These are phyloP conservation scores for Takifugu ocellatus DNA, from an alignment of 2,797 vertebrate genomes.

Conservation along the genomic window DNA sequence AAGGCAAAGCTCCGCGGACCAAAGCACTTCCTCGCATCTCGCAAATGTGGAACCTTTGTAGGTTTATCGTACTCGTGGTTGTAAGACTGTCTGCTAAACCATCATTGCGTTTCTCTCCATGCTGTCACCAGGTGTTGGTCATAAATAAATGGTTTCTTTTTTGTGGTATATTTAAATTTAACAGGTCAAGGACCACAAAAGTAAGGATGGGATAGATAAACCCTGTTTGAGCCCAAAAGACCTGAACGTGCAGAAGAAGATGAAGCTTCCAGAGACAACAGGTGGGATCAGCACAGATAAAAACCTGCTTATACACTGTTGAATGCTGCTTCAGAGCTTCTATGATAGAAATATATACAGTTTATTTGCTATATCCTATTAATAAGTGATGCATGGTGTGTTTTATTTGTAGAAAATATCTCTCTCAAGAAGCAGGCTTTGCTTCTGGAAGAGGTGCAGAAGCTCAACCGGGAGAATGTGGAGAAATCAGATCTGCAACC, in stretches of 20 bases:
- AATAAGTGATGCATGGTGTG: too few relatives aligned
- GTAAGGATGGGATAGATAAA: slow-evolving; percentile 76
- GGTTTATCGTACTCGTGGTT: slow-evolving; percentile 40
- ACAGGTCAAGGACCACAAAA: slow-evolving; percentile 76
- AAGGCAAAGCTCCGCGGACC: slow-evolving; percentile 68
- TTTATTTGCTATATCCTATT: neutral
- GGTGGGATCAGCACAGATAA: slow-evolving; percentile 64
- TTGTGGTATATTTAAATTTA: slow-evolving; percentile 19
- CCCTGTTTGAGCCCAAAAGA: slow-evolving; percentile 66
- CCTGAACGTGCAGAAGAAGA: slow-evolving; percentile 75
- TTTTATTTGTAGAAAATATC: slow-evolving; percentile 64
- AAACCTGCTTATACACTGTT: neutral
- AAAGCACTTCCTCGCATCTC: slow-evolving; percentile 67
- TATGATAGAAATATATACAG: neutral
- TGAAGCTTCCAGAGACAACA: slow-evolving; percentile 80
- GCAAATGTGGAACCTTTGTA: slow-evolving; percentile 70
- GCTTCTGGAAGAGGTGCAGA: slow-evolving; percentile 80
- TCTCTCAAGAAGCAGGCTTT: slow-evolving; percentile 72
- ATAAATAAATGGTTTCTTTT: neutral
- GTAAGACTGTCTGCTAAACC: too few relatives aligned
- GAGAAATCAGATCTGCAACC: slow-evolving; percentile 53
- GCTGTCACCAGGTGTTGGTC: neutral
- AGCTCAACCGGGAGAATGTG: slow-evolving; percentile 83
- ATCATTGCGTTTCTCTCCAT: neutral
- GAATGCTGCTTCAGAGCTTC: neutral